A percentile compares a stretch with the other conserved stretches of the same genome.
These are phyloP conservation scores for Drosophila dives DNA, from an alignment of 2,888 invertebrate genomes.

Conservation along the genomic window DNA sequence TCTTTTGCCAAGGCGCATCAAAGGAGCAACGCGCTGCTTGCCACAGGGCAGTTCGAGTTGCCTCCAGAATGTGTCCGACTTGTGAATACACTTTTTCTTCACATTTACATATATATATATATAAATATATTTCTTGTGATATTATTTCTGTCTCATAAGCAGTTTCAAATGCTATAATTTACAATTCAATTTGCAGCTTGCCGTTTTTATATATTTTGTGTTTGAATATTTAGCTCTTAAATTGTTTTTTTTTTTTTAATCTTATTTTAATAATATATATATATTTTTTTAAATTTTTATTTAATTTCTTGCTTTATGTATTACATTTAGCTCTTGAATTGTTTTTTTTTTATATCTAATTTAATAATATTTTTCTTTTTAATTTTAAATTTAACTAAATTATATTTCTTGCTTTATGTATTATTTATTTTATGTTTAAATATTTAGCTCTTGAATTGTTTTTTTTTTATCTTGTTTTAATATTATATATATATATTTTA, in stretches of 20 bases:
- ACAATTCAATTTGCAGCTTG: background rate
- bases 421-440: background rate
- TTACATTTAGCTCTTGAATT: too few relatives aligned
- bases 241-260: background rate
- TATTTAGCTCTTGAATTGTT: background rate
- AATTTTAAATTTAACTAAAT: too few relatives aligned
- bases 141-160: background rate
- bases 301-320: too few relatives aligned
- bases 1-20: slow-evolving; percentile 25
- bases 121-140: background rate
- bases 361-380: too few relatives aligned
- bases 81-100: slow-evolving; percentile 13
- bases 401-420: too few relatives aligned
- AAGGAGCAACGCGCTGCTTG: slow-evolving; percentile 18
- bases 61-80: slow-evolving; percentile 2
- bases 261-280: too few relatives aligned
- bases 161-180: background rate
- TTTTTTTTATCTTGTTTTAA: background rate
- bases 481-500: too few relatives aligned
- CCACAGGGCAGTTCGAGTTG: slow-evolving; percentile 4
- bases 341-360: too few relatives aligned
- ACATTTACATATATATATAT: background rate
- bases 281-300: too few relatives aligned
- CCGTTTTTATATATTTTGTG: too few relatives aligned
- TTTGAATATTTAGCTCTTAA: background rate